phyloP scores from a whole-genome alignment of 2,113 vertebrate genomes.

The Ptilorrhoa leucosticta region DNA sequence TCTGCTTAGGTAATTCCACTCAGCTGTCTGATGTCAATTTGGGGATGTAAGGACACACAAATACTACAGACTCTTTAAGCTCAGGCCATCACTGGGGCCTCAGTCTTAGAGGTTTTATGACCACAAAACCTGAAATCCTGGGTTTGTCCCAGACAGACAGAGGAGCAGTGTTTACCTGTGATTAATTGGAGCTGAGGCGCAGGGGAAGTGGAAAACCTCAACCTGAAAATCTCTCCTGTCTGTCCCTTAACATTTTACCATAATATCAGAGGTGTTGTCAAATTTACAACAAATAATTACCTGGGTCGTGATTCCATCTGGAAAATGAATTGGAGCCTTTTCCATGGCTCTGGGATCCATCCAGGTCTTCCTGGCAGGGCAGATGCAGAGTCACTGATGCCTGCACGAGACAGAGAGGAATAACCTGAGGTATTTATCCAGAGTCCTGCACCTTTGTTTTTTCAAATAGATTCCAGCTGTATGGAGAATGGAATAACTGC shows the following conservation, averaged over 20 bases:
- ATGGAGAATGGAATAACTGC: background rate
- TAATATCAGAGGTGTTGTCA: conserved; percentile 10
- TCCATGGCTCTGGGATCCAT: background rate
- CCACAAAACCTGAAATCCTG: background rate
- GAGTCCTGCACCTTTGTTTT: background rate
- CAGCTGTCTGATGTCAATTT: background rate
- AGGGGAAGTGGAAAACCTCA: background rate
- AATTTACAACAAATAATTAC: conserved; percentile 20
- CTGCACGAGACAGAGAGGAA: background rate
- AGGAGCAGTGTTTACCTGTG: background rate
- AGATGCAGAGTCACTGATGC: background rate
- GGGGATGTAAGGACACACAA: background rate
- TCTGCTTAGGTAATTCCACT: background rate
- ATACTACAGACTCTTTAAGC: background rate
- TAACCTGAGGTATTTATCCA: background rate
- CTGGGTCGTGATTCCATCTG: background rate
- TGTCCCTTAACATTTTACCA: background rate
- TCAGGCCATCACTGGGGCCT: background rate
- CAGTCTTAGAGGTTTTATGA: background rate
- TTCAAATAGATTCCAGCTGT: background rate
- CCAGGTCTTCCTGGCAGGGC: background rate
- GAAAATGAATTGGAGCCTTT: background rate
- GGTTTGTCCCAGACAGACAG: background rate
- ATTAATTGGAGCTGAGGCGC: background rate
- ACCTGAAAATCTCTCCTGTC: background rate